These are phyloP conservation scores for Drosophila ezoana DNA, from an alignment of 2,888 invertebrate genomes.

Conservation along the genomic window DNA sequence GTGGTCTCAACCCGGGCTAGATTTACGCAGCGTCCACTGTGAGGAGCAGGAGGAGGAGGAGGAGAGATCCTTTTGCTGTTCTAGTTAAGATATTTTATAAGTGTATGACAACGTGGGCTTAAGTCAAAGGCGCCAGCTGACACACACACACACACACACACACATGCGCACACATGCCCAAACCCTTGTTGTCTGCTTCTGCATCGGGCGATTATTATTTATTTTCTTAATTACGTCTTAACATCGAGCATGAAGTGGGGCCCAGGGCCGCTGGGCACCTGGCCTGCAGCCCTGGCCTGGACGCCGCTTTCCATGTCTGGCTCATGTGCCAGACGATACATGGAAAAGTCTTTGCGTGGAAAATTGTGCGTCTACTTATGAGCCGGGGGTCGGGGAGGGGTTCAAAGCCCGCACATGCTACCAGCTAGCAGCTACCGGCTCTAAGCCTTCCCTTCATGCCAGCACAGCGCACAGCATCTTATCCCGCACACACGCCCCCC, in stretches of 20 bases:
- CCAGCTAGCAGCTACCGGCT: conserved; percentile 43
- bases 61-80: conserved; percentile 27
- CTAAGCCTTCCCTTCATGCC: conserved; percentile 70
- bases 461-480: conserved; percentile 51
- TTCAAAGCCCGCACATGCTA: conserved; percentile 69
- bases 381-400: conserved; percentile 4
- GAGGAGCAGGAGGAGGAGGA: too few relatives aligned
- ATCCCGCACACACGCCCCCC: conserved; percentile 53
- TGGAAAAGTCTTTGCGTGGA: conserved; percentile 63
- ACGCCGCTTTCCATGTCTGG: conserved; percentile 33
- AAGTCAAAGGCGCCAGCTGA: conserved; percentile 62
- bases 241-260: conserved; percentile 65
- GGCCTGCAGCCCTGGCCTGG: conserved; percentile 45
- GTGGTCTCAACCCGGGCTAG: conserved; percentile 30
- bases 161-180: conserved; percentile 21
- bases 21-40: conserved; percentile 45
- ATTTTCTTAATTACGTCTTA: conserved; percentile 82
- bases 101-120: conserved; percentile 78
- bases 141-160: conserved; percentile 36
- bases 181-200: conserved; percentile 19
- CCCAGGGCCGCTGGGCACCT: conserved; percentile 47
- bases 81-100: conserved; percentile 70
- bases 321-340: conserved; percentile 64
- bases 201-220: conserved; percentile 81
- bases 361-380: conserved; percentile 60